phyloP scores from a whole-genome alignment of 2,888 invertebrate species.

The Sarcophaga variegata region DNA sequence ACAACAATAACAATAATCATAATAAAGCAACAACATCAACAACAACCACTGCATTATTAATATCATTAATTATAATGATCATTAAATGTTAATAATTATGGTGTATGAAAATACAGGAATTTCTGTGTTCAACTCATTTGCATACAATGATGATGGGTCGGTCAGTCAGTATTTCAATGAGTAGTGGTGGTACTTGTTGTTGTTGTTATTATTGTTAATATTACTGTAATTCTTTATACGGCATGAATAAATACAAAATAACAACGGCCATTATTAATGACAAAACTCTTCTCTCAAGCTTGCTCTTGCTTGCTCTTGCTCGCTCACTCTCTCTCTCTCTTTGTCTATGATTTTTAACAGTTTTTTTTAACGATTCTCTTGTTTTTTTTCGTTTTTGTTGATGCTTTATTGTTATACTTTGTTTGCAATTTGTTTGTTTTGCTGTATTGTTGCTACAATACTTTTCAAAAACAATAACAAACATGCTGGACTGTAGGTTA shows the following conservation, averaged over 20 bases:
- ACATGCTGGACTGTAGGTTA: conserved; percentile 2
- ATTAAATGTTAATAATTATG: background rate
- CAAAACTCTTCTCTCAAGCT: background rate
- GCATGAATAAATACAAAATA: background rate
- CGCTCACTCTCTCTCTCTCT: no score
- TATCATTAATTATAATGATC: background rate
- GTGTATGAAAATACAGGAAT: conserved; percentile 23
- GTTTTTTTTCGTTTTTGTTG: background rate
- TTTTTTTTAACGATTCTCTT: background rate
- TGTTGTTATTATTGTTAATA: background rate
- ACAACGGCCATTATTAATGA: background rate
- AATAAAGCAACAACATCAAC: conserved; percentile 21
- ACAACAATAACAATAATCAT: conserved; percentile 20
- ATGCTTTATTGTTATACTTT: conserved; percentile 2
- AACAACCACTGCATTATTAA: conserved; percentile 1
- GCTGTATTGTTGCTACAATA: background rate
- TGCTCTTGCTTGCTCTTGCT: no score
- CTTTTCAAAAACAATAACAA: background rate
- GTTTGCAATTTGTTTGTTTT: conserved; percentile 15
- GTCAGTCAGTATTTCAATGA: background rate
- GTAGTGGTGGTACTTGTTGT: background rate
- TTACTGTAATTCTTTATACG: background rate
- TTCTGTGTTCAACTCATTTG: conserved; percentile 50
- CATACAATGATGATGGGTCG: conserved; percentile 35
- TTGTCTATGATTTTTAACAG: background rate